Conservation (phyloP, 30 jellyfish, hydroid and myxozoan genomes). For the Calvadosia cruxmelitensis region DNA sequence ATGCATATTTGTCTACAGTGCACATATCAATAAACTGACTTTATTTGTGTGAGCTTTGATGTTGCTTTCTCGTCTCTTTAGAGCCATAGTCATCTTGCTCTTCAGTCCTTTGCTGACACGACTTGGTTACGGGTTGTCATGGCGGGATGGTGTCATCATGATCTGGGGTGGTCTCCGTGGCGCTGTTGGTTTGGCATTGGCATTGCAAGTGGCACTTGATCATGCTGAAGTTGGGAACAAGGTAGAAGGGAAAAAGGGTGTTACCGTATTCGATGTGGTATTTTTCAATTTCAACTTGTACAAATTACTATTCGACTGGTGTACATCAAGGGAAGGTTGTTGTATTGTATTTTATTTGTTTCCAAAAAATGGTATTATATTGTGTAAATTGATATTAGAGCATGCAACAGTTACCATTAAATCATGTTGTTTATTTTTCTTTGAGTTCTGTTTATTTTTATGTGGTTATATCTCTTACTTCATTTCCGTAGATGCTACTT, state of each 20-base stretch:
- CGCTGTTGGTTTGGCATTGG: conserved; percentile 79
- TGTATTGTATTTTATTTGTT: no score
- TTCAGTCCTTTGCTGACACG: conserved; percentile 78
- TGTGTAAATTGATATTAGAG: no score
- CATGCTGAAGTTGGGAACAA: conserved; percentile 63
- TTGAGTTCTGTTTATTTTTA: no score
- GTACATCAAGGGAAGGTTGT: no score
- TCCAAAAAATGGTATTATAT: no score
- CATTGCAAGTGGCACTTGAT: conserved; percentile 64
- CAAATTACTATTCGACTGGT: no score
- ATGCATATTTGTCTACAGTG: no score
- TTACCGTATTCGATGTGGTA: no score
- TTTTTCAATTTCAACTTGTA: no score
- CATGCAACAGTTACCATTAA: no score
- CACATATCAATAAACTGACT: background rate
- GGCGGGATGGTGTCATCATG: conserved; percentile 70
- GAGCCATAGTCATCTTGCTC: conserved; percentile 54
- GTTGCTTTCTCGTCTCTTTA: conserved; percentile 3
- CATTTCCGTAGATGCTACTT: conserved; percentile 44
- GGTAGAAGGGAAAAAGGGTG: no score
- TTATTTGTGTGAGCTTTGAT: background rate
- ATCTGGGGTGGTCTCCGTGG: conserved; percentile 93
- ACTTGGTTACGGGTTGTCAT: conserved; percentile 68
- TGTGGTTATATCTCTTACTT: background rate
- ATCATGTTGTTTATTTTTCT: no score